Evolutionary conservation across 2,888 invertebrate genomes (phyloP).

Genomic region (Eledona agricola): DNA sequence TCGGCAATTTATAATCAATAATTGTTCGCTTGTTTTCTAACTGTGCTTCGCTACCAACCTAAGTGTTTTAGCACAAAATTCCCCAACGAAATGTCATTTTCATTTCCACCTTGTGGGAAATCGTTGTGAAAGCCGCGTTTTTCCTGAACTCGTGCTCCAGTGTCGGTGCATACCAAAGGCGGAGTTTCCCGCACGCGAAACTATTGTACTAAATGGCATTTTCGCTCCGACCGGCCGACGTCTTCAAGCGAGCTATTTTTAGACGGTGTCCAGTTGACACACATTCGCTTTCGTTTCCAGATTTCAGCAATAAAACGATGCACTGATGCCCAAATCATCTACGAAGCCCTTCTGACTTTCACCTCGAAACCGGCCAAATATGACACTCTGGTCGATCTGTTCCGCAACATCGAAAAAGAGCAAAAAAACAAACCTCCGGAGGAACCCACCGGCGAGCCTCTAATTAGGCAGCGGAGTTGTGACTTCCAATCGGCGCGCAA

Average conservation of each 20-base stretch:
- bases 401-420: conserved; percentile 59
- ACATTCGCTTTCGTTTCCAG: conserved; percentile 61
- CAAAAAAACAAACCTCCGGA: conserved; percentile 36
- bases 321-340: conserved; percentile 63
- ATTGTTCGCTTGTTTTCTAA: no score
- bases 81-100: conserved; percentile 12
- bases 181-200: background rate
- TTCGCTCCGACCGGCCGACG: conserved; percentile 1
- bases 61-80: conserved; percentile 1
- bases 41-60: conserved; percentile 2
- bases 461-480: no score
- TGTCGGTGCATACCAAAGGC: conserved; percentile 1
- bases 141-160: conserved; percentile 1
- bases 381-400: conserved; percentile 65
- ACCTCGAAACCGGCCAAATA: conserved; percentile 64
- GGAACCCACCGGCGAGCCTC: conserved; percentile 6
- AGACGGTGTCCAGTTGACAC: conserved; percentile 43
- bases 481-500: conserved; percentile 47
- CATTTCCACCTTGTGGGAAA: background rate
- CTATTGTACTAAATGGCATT: conserved; percentile 28
- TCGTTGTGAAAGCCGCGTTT: conserved; percentile 4
- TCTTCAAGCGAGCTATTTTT: conserved; percentile 42
- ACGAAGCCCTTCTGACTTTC: conserved; percentile 67
- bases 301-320: conserved; percentile 70
- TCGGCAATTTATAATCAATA: no score